These are phyloP conservation scores for Epinephelus cyanopodus DNA, from an alignment of 2,113 vertebrate species.

Conservation along the genomic window DNA sequence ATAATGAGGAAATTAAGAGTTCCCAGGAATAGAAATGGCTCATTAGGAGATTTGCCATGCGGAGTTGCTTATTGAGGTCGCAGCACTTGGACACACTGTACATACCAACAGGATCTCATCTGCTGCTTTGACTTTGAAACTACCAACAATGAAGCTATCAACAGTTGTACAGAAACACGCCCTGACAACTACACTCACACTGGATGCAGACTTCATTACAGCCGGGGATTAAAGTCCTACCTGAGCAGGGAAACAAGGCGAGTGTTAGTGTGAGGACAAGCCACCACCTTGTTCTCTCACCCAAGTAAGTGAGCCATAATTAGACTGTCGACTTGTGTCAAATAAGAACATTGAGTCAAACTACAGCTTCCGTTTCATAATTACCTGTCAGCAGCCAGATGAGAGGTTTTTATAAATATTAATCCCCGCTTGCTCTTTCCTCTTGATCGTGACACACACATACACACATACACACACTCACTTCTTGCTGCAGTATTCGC, in stretches of 20 bases:
- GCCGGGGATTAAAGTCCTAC: slow-evolving; percentile 16
- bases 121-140: slow-evolving; percentile 55
- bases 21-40: slow-evolving; percentile 46
- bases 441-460: slow-evolving; percentile 45
- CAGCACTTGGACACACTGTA: slow-evolving; percentile 42
- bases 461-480: slow-evolving; percentile 6
- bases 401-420: slow-evolving; percentile 25
- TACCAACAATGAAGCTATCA: slow-evolving; percentile 54
- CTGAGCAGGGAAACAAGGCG: not conserved
- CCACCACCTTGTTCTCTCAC: slow-evolving; percentile 63
- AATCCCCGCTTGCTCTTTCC: slow-evolving; percentile 31
- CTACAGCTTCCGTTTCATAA: slow-evolving; percentile 2
- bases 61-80: slow-evolving; percentile 50
- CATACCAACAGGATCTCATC: slow-evolving; percentile 25
- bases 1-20: slow-evolving; percentile 36
- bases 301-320: slow-evolving; percentile 55
- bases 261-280: slow-evolving; percentile 26
- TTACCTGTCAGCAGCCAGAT: slow-evolving; percentile 65
- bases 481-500: slow-evolving; percentile 79
- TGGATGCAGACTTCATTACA: not conserved
- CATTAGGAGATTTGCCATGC: slow-evolving; percentile 58
- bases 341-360: slow-evolving; percentile 30
- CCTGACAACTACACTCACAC: not conserved
- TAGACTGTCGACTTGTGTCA: slow-evolving; percentile 39
- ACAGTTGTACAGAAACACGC: slow-evolving; percentile 68